phyloP scores from a whole-genome alignment of 2,888 invertebrate species.

The Nineta flava region DNA sequence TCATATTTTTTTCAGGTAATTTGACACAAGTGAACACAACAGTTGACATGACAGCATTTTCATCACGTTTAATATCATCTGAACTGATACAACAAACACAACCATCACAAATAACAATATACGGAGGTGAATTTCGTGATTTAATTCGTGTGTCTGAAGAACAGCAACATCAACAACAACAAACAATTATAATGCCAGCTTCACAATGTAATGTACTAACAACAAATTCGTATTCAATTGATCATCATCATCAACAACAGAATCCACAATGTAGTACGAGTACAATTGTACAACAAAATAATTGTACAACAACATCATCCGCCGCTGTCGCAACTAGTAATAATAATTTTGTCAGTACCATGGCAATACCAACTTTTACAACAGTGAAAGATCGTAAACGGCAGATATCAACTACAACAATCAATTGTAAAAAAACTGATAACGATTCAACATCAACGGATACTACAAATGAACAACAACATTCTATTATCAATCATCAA shows the following conservation, averaged over 20 bases:
- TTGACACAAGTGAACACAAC: not conserved
- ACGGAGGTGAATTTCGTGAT: conserved; percentile 6
- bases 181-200: conserved; percentile 4
- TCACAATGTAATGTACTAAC: conserved; percentile 7
- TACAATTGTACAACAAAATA: conserved; percentile 6
- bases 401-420: not conserved
- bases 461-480: no score
- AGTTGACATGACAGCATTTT: conserved; percentile 6
- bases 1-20: not conserved
- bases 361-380: conserved; percentile 4
- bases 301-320: not conserved
- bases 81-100: conserved; percentile 6
- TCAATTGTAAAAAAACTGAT: not conserved
- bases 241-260: not conserved
- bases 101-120: conserved; percentile 7
- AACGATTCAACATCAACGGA: not conserved
- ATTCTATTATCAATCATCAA: no score
- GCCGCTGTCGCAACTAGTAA: not conserved
- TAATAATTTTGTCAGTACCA: conserved; percentile 6
- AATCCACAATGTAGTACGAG: not conserved
- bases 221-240: conserved; percentile 5
- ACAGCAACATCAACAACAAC: not conserved
- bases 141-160: conserved; percentile 6
- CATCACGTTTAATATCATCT: conserved; percentile 5
- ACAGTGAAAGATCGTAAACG: conserved; percentile 3